These are phyloP conservation scores for Nebria ingens DNA, from an alignment of 1,140 invertebrate species.

Conservation along the genomic window DNA sequence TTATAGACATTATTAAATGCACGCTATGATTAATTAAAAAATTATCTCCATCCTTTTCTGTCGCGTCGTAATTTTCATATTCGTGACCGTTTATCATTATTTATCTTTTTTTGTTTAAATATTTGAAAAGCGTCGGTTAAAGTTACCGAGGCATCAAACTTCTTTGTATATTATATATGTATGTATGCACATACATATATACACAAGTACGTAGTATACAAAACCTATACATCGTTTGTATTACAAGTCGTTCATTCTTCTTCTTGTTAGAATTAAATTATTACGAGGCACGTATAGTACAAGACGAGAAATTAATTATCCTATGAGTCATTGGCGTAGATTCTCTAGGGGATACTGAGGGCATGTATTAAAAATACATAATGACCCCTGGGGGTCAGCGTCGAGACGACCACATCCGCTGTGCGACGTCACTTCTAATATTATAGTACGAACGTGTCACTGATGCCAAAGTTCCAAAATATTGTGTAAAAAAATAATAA, in stretches of 20 bases:
- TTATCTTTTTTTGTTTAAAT: neutral
- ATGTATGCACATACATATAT: too few relatives aligned
- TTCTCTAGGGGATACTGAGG: neutral
- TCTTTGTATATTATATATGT: too few relatives aligned
- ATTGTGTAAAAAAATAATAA: too few relatives aligned
- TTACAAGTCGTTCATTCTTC: neutral
- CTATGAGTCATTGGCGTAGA: neutral
- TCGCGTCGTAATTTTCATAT: neutral
- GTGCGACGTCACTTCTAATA: too few relatives aligned
- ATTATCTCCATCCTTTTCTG: too few relatives aligned
- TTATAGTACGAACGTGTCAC: too few relatives aligned
- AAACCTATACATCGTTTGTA: too few relatives aligned
- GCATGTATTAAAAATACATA: neutral
- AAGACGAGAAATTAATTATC: constrained; percentile 3
- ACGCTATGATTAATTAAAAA: neutral
- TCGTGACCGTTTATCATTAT: neutral
- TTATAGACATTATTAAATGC: too few relatives aligned
- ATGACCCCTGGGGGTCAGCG: neutral
- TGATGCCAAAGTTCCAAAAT: too few relatives aligned
- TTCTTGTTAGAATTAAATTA: neutral
- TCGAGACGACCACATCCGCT: neutral
- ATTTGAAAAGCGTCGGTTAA: neutral
- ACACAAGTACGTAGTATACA: too few relatives aligned
- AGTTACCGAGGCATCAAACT: too few relatives aligned
- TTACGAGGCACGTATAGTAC: neutral